These are phyloP conservation scores for Stomatorhinus ivindoensis DNA, from an alignment of 2,113 vertebrate species.

Conservation along the genomic window DNA sequence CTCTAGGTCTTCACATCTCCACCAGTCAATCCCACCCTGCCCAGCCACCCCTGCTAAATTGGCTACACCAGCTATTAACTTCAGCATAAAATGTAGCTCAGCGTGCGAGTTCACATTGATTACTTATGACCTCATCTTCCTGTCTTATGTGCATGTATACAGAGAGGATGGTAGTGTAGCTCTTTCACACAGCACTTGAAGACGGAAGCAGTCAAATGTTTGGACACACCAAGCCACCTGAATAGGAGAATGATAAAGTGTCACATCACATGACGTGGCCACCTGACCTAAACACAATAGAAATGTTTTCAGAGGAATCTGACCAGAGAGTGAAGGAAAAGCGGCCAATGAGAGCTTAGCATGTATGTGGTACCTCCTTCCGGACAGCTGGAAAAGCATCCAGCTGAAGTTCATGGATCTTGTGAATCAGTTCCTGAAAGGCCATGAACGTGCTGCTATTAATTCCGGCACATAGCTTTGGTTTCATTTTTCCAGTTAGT, in stretches of 20 bases:
- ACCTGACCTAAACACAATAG: background rate
- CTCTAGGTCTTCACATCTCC: background rate
- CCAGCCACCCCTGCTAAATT: background rate
- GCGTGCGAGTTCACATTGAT: background rate
- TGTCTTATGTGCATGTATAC: background rate
- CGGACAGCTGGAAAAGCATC: background rate
- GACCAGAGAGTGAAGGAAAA: background rate
- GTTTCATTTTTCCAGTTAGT: background rate
- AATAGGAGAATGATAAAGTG: background rate
- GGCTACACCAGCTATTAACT: background rate
- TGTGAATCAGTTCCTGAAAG: background rate
- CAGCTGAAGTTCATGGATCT: background rate
- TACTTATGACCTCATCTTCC: background rate
- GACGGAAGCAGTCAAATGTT: background rate
- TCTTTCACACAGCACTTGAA: background rate
- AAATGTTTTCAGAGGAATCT: background rate
- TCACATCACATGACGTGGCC: background rate
- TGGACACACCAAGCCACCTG: background rate
- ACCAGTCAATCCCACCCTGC: background rate
- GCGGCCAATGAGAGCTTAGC: background rate
- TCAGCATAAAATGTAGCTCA: background rate
- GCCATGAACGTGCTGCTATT: background rate
- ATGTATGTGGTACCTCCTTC: background rate
- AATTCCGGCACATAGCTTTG: background rate
- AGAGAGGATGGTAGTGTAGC: background rate